Conservation (phyloP, 2,113 vertebrate genomes). For the Montifringilla adamsi region DNA sequence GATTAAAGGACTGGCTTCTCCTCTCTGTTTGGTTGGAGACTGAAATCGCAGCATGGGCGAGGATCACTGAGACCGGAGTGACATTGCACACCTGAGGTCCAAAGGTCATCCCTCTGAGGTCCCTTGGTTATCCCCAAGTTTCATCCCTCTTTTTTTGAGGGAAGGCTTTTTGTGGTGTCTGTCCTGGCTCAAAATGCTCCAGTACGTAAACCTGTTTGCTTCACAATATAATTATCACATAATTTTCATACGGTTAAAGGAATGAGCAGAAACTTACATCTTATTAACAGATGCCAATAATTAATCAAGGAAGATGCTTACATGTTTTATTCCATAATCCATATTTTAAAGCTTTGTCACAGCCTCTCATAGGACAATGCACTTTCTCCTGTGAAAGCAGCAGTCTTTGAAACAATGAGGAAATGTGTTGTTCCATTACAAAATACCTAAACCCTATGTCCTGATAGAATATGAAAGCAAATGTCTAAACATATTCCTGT, state of each 20-base stretch:
- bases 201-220: accelerated
- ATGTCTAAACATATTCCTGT: background rate
- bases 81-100: background rate
- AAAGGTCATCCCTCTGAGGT: background rate
- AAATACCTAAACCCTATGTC: background rate
- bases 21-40: accelerated
- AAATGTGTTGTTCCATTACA: background rate
- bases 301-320: background rate
- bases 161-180: background rate
- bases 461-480: background rate
- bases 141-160: background rate
- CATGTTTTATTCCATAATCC: background rate
- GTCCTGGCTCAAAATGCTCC: background rate
- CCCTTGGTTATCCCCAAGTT: background rate
- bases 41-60: accelerated
- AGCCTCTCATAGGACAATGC: background rate
- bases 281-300: background rate
- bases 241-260: background rate
- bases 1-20: background rate
- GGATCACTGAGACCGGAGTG: background rate
- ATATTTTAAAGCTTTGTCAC: background rate
- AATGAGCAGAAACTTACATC: background rate
- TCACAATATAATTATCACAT: background rate
- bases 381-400: background rate
- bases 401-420: background rate